A percentile compares a stretch with the other conserved stretches of the same genome.
phyloP scores from a whole-genome alignment of 2,888 invertebrate species.

The Cheilosia vernalis region DNA sequence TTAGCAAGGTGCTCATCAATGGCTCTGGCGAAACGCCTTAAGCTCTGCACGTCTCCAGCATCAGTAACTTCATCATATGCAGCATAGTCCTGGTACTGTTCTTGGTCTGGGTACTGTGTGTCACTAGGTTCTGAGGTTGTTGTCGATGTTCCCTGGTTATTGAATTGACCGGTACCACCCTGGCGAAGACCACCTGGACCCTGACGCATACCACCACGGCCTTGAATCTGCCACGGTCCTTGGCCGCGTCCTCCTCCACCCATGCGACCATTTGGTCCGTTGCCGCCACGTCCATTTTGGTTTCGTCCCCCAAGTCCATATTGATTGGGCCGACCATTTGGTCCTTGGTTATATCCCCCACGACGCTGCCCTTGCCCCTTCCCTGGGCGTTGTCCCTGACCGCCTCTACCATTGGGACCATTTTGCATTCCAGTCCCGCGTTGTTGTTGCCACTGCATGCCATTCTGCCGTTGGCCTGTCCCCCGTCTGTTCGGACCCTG shows the following conservation, averaged over 20 bases:
- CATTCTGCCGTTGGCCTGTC: not conserved
- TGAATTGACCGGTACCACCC: not conserved
- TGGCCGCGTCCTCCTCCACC: conserved; percentile 20
- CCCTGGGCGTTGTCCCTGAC: conserved; percentile 9
- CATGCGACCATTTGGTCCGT: not conserved
- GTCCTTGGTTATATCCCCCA: conserved; percentile 14
- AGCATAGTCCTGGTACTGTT: not conserved
- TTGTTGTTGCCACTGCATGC: not conserved
- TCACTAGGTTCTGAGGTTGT: not conserved
- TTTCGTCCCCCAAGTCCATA: not conserved
- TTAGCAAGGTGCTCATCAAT: not conserved
- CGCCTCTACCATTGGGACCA: conserved; percentile 15
- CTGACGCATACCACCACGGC: conserved; percentile 1
- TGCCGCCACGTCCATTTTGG: conserved; percentile 1
- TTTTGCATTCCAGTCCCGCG: conserved; percentile 17
- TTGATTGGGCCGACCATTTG: conserved; percentile 11
- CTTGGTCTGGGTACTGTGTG: not conserved
- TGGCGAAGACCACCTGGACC: not conserved
- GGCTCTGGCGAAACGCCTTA: not conserved
- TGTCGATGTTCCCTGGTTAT: not conserved
- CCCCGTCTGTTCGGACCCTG: not conserved
- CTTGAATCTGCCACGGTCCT: not conserved
- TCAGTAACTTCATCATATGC: not conserved
- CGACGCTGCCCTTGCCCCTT: not conserved
- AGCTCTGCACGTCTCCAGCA: not conserved